Conservation (phyloP, 2,888 invertebrate species). For the Phaonia tiefii region DNA sequence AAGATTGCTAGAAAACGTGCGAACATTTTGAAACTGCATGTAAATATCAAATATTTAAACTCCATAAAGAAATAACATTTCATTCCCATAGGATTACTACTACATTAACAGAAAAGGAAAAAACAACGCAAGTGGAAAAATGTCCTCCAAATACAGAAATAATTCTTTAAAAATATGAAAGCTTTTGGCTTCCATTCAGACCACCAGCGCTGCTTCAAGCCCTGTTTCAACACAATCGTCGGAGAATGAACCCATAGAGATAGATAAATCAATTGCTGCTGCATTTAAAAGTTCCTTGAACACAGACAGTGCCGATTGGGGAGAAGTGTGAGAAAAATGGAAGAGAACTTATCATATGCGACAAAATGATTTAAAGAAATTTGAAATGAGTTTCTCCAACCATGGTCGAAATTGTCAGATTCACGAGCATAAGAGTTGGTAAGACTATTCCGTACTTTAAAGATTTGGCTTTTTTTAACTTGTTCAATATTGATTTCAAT, state of each 20-base stretch:
- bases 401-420: conserved; percentile 31
- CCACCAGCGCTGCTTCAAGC: background rate
- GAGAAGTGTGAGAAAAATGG: background rate
- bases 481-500: conserved; percentile 46
- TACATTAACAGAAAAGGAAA: conserved; percentile 39
- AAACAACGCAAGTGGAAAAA: conserved; percentile 22
- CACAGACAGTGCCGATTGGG: conserved; percentile 12
- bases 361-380: too few relatives aligned
- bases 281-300: conserved; percentile 18
- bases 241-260: too few relatives aligned
- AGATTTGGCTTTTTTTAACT: background rate
- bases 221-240: background rate
- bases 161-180: conserved; percentile 8
- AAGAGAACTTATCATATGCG: too few relatives aligned
- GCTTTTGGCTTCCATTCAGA: too few relatives aligned
- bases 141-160: conserved; percentile 26
- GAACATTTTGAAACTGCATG: too few relatives aligned
- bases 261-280: too few relatives aligned
- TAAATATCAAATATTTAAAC: too few relatives aligned
- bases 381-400: too few relatives aligned
- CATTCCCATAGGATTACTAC: too few relatives aligned
- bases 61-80: too few relatives aligned
- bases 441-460: background rate
- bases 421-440: conserved; percentile 34
- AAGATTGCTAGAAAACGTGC: too few relatives aligned